Evolutionary conservation across 1,140 invertebrate species (phyloP), one percentile per base, ranked within the genome.

Genomic region (Temnothorax longispinosus): DNA sequence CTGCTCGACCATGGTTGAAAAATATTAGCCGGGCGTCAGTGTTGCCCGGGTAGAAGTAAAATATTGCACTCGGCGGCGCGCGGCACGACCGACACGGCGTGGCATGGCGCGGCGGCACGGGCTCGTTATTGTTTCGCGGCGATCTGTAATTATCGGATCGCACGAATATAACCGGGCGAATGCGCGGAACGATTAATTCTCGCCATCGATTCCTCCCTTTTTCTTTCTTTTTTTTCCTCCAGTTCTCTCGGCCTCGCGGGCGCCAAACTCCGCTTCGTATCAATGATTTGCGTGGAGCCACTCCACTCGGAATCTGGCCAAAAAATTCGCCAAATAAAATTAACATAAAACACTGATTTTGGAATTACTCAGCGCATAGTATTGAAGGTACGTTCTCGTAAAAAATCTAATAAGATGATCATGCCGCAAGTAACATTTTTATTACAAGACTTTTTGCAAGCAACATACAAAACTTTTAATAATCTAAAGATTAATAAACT

Each of bases 1-100:
- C 80, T 84, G 86, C 86, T 87, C 86, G 86, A 87, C 86, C 80
- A 87, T 87, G 69, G 67, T 85, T 67, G 86, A 87, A 87, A 87
- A 87, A 87, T 87, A 87, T 87, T 87, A 87, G 86, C 69, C 78
- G 52, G 67, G 80, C 41, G 80, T 87, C 80, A 81, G 78, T 87
- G 86, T 75, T 72, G 64, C 56, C 81, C 56, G 69, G 86, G 80
- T 50, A 75, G 69, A 75, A 75, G 52, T 87, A 87, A 87, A 84
- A 87, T 87, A 87, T 87, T 56, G 80, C 60, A 15, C 56, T 74
- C 56, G 78, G 27, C 69, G 78, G 67, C 58, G 71, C 84, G 72
- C 69, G 52, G 54, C 65, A 47, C 78, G 64, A 54, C 44, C 76
- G 76, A 41, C 35, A 32, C 78, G 50, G 15, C 47, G 64, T 50